Conservation (phyloP, 2,888 invertebrate genomes). For the Patella depressa region DNA sequence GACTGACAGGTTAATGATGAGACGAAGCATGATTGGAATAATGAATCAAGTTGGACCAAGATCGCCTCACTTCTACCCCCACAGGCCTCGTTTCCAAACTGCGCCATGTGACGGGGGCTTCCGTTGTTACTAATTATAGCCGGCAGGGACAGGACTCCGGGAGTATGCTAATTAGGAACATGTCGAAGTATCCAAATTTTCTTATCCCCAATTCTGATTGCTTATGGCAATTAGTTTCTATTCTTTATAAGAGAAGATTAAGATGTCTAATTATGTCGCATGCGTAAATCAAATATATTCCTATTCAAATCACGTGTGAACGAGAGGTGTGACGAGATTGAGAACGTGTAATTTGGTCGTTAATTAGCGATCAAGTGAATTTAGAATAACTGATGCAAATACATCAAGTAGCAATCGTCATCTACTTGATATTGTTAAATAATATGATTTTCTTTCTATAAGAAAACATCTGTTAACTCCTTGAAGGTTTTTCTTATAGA, state of each 20-base stretch:
- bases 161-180: constrained; percentile 2
- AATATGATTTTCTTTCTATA: not conserved
- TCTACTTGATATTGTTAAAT: constrained; percentile 8
- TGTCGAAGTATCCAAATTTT: constrained; percentile 7
- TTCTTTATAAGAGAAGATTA: constrained; percentile 1
- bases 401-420: not conserved
- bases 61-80: not conserved
- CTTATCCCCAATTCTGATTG: not conserved
- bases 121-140: constrained; percentile 7
- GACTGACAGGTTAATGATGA: constrained; percentile 3
- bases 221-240: constrained; percentile 8
- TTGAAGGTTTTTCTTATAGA: too few relatives aligned
- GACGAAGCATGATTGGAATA: constrained; percentile 4
- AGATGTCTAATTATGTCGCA: constrained; percentile 13
- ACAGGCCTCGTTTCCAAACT: constrained; percentile 4
- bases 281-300: constrained; percentile 8
- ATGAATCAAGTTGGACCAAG: not conserved
- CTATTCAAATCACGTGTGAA: constrained; percentile 9
- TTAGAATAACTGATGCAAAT: constrained; percentile 5
- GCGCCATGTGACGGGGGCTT: constrained; percentile 1
- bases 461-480: too few relatives aligned
- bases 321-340: constrained; percentile 11
- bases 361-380: constrained; percentile 10
- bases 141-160: not conserved
- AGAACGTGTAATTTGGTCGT: constrained; percentile 4